Percentiles rank a stretch among this genome's conserved stretches.
These are phyloP conservation scores for Mimas tiliae DNA, from an alignment of 2,888 invertebrate genomes.

Conservation along the genomic window DNA sequence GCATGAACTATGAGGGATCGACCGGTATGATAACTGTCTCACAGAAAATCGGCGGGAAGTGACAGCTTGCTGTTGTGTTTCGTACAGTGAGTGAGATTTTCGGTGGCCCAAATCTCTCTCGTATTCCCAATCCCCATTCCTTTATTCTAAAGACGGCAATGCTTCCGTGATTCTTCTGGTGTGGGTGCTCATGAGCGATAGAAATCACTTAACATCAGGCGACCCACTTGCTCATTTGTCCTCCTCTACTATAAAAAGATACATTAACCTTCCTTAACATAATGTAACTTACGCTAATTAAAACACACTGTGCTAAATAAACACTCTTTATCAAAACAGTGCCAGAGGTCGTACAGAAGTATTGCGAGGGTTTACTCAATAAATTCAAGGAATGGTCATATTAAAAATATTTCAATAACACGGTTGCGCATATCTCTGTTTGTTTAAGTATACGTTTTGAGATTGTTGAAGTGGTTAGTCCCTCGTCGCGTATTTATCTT, in stretches of 20 bases:
- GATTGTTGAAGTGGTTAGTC: conserved; percentile 40
- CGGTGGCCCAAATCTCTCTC: no score
- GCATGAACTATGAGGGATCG: no score
- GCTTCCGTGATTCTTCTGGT: no score
- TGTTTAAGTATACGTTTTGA: conserved; percentile 43
- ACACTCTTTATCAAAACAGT: conserved; percentile 15
- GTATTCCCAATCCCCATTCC: no score
- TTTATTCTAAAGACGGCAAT: no score
- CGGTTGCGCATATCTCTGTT: conserved; percentile 37
- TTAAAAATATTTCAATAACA: conserved; percentile 30
- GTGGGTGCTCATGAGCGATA: no score
- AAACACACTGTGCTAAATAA: conserved; percentile 8
- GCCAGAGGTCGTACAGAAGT: conserved; percentile 4
- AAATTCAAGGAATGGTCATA: not conserved
- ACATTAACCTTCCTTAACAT: conserved; percentile 3
- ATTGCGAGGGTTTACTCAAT: not conserved
- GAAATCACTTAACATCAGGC: no score
- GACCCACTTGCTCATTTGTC: no score
- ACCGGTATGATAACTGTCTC: no score
- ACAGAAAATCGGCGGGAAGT: no score
- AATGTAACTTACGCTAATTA: not conserved
- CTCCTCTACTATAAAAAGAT: not conserved
- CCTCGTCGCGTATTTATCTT: conserved; percentile 53
- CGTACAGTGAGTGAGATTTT: no score
- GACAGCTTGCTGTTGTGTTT: no score